Conservation (phyloP, 2,113 vertebrate species). For the Serilophus lunatus region DNA sequence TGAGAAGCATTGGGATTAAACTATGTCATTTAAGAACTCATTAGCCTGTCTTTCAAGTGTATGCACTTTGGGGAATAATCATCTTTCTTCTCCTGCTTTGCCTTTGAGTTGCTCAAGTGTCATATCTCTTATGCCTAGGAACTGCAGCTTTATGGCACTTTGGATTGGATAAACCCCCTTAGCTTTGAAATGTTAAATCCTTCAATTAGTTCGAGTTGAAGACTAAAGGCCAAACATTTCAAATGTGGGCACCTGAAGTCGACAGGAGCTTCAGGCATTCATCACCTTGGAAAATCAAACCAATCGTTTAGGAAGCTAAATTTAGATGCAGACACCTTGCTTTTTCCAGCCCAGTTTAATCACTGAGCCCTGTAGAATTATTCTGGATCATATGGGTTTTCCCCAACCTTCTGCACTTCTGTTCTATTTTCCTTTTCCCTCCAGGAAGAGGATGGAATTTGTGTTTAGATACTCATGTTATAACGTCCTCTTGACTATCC, state of each 20-base stretch:
- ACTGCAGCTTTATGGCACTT: constrained; percentile 45
- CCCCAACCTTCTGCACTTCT: neutral
- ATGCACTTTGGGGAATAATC: constrained; percentile 40
- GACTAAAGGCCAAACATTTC: constrained; percentile 58
- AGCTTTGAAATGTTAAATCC: constrained; percentile 55
- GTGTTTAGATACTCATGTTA: neutral
- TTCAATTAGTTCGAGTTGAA: constrained; percentile 44
- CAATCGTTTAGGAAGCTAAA: constrained; percentile 1
- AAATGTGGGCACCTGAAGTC: constrained; percentile 20
- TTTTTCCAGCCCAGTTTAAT: neutral
- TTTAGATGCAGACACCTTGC: neutral
- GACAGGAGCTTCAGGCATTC: constrained; percentile 17
- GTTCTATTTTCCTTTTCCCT: neutral
- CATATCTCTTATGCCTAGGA: constrained; percentile 20
- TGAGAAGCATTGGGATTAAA: constrained; percentile 51
- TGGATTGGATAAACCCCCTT: constrained; percentile 35
- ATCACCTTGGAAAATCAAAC: constrained; percentile 24
- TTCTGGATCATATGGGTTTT: neutral
- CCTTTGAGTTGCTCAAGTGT: neutral
- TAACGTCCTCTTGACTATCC: neutral
- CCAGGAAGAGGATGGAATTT: neutral
- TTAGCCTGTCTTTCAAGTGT: constrained; percentile 53
- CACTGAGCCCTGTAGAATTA: neutral
- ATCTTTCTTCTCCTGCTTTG: constrained; percentile 50
- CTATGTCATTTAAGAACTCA: constrained; percentile 49